A percentile compares a stretch with the other conserved stretches of the same genome.
Evolutionary conservation across 2,797 vertebrate species (phyloP).

Genomic region (Cheirogaleus major): DNA sequence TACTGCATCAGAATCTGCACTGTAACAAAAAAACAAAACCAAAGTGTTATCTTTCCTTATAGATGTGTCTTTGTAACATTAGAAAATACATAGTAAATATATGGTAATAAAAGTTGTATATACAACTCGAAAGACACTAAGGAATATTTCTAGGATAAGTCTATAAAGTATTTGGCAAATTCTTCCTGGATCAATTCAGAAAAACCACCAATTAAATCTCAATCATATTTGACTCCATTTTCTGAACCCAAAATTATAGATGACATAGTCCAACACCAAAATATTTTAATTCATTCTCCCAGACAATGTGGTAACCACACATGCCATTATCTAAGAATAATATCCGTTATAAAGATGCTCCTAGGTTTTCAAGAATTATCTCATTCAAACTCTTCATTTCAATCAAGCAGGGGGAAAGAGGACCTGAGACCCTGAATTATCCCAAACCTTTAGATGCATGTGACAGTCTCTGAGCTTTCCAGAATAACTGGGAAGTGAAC

Average conservation of each 20-base stretch:
- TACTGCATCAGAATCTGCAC: neutral
- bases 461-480: neutral
- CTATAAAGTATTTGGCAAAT: slow-evolving; percentile 21
- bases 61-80: neutral
- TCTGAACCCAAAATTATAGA: slow-evolving; percentile 53
- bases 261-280: slow-evolving; percentile 45
- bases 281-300: slow-evolving; percentile 48
- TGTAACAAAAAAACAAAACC: neutral
- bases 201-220: slow-evolving; percentile 60
- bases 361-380: slow-evolving; percentile 14
- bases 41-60: neutral
- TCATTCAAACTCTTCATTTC: slow-evolving; percentile 26
- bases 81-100: neutral
- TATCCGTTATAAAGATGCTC: slow-evolving; percentile 19
- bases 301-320: neutral
- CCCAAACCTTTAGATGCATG: neutral
- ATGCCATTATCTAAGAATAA: slow-evolving; percentile 9
- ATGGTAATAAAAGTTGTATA: neutral
- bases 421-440: neutral
- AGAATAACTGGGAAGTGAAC: neutral
- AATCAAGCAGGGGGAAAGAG: neutral
- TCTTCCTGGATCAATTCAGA: slow-evolving; percentile 31
- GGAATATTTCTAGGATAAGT: slow-evolving; percentile 20
- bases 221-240: slow-evolving; percentile 37
- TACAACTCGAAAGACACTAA: slow-evolving; percentile 31